Evolutionary conservation across 2,888 invertebrate genomes (phyloP), one percentile per base, ranked within the genome.

Genomic region (Ashinkailepas kermadecensis): DNA sequence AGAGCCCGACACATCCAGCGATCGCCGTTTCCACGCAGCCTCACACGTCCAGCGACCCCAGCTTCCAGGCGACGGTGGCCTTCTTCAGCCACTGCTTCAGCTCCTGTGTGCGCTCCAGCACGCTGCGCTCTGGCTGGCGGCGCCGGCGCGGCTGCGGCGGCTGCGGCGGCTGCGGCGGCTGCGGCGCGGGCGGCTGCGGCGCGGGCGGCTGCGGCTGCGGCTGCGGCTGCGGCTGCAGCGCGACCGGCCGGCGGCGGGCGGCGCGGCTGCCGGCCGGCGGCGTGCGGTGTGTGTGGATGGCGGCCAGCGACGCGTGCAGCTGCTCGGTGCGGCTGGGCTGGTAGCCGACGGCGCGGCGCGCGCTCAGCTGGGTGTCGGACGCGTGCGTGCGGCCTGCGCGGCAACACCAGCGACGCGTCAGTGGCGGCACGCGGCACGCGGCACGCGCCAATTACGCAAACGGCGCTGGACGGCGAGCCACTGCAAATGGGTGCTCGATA

Each of bases 141-240:
- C 56, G 54, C 15, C 23, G 74, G 8, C 18, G 56, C 54, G 18
- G 21, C 74, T 13, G 80, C 62, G 12, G 78, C 56, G 12, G 59
- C 67, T 25, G 82, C 81, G 56, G 82, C 80, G 62, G 84, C 88
- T 84, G 87, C 86, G 54, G 84, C 84, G 84, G 86, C 39, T 12
- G 74, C 21, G 74, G 21, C 59, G 11, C 59, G 11, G 59, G 59
- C 11, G 74, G 70, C 70, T 9, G 21, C 54, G 59, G 59, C 58
- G 9, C 58, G 58, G 64, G 82, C 78, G 62, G 84, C 88, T 84
- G 87, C 86, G 54, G 84, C 84, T 84, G 86, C 86, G 81, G 86
- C 85, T 84, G 86, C 39, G 54, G 74, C 21, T 56, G 21, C 12
- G 59, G 12, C 58, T 58, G 58, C 10, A 54, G 25, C 67, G 25